These are phyloP conservation scores for Phycodurus eques DNA, from an alignment of 2,113 vertebrate genomes.

Conservation along the genomic window DNA sequence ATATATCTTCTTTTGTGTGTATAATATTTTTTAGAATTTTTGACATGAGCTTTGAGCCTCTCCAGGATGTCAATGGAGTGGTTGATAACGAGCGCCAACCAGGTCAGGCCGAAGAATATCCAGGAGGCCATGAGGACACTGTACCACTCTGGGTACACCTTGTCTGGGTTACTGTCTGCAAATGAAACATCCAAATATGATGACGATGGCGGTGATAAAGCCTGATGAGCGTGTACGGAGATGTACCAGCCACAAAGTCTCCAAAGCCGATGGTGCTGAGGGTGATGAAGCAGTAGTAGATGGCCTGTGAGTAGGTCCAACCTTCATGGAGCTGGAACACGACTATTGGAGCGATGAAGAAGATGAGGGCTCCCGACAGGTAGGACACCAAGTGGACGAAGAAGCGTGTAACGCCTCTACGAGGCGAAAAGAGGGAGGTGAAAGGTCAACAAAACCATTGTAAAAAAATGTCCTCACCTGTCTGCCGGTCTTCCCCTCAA, in stretches of 20 bases:
- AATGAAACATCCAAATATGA: not conserved
- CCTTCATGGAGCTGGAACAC: constrained; percentile 81
- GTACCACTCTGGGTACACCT: constrained; percentile 83
- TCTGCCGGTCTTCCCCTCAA: constrained; percentile 54
- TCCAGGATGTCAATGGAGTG: constrained; percentile 81
- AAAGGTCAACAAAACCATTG: not conserved
- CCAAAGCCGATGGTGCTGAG: constrained; percentile 92
- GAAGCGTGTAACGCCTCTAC: constrained; percentile 70
- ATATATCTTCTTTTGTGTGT: too few relatives aligned
- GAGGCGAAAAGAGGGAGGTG: not conserved
- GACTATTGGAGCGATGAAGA: constrained; percentile 83
- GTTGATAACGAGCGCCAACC: constrained; percentile 87
- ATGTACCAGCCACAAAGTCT: constrained; percentile 86
- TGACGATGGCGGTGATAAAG: not conserved
- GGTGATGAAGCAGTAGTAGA: constrained; percentile 90
- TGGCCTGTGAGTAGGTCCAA: constrained; percentile 82
- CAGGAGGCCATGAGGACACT: constrained; percentile 80
- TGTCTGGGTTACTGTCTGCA: constrained; percentile 80
- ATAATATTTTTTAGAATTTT: not conserved
- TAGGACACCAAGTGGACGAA: constrained; percentile 75
- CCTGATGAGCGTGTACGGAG: not conserved
- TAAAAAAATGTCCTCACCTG: constrained; percentile 51
- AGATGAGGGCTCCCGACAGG: constrained; percentile 73
- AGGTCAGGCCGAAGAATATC: constrained; percentile 94
- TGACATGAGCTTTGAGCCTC: constrained; percentile 61